phyloP scores from a whole-genome alignment of 1,140 invertebrate species.

The Trissolcus basalis region DNA sequence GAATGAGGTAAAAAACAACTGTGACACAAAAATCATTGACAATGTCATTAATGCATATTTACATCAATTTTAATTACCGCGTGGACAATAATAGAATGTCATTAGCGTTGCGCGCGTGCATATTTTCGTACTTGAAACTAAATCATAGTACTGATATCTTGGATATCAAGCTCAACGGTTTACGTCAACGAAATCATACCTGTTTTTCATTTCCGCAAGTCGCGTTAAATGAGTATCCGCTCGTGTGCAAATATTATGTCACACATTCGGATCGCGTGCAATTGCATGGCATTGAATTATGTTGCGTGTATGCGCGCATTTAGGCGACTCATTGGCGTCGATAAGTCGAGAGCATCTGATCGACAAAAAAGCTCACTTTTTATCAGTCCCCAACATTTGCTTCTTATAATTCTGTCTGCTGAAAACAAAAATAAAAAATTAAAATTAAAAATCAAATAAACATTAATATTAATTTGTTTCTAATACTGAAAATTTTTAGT shows the following conservation, averaged over 20 bases:
- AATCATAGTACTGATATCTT: slow-evolving; percentile 5
- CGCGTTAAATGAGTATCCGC: slow-evolving; percentile 48
- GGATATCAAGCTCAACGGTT: slow-evolving; percentile 16
- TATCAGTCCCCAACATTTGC: not conserved
- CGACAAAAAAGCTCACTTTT: not conserved
- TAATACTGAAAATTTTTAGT: too few species aligned
- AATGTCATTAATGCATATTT: slow-evolving; percentile 3
- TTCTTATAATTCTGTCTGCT: not conserved
- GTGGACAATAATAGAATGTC: slow-evolving; percentile 21
- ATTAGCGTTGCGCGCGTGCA: slow-evolving; percentile 1
- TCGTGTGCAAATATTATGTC: slow-evolving; percentile 58
- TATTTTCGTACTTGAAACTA: slow-evolving; percentile 8
- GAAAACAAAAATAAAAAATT: not conserved
- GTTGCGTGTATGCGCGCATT: slow-evolving; percentile 59
- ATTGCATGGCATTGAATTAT: slow-evolving; percentile 53
- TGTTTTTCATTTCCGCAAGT: slow-evolving; percentile 31
- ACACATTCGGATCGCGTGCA: slow-evolving; percentile 49
- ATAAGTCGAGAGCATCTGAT: slow-evolving; percentile 19
- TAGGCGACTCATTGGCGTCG: slow-evolving; percentile 52
- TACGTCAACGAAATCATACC: slow-evolving; percentile 29
- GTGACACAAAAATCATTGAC: not conserved
- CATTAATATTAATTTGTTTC: too few species aligned
- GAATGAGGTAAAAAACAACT: too few species aligned
- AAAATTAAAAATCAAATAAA: too few species aligned
- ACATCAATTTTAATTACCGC: slow-evolving; percentile 20